phyloP scores from a whole-genome alignment of 2,888 invertebrate species.

The Xestia rhomboidea region DNA sequence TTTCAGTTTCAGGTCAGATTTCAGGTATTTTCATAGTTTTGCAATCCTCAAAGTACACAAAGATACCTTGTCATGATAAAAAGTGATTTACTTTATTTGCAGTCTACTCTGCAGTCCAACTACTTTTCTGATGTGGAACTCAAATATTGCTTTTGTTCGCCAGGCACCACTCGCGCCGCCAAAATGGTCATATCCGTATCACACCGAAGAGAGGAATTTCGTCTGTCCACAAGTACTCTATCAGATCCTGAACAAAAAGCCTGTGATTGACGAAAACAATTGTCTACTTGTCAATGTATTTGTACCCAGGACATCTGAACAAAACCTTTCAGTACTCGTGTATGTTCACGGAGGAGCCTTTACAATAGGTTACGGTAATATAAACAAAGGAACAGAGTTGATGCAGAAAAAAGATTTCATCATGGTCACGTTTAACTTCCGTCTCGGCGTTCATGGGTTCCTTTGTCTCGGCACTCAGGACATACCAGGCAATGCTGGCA shows the following conservation, averaged over 20 bases:
- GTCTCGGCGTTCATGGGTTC: conserved; percentile 74
- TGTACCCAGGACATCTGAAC: conserved; percentile 74
- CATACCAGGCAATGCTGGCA: conserved; percentile 78
- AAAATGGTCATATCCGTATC: conserved; percentile 65
- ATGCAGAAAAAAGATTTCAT: conserved; percentile 69
- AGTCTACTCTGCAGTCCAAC: background rate
- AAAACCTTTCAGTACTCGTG: conserved; percentile 71
- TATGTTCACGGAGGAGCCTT: conserved; percentile 75
- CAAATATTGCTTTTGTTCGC: conserved; percentile 27
- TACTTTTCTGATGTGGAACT: background rate
- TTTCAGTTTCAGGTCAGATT: too few species aligned
- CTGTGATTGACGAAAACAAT: conserved; percentile 73
- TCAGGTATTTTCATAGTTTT: background rate
- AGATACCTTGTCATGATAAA: background rate
- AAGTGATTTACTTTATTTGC: background rate
- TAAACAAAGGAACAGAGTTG: conserved; percentile 54
- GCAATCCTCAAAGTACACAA: background rate
- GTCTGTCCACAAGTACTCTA: conserved; percentile 68
- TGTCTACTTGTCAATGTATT: conserved; percentile 83
- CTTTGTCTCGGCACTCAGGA: conserved; percentile 75
- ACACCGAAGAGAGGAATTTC: conserved; percentile 67
- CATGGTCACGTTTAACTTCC: conserved; percentile 74
- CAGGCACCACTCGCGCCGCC: conserved; percentile 74
- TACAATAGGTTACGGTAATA: conserved; percentile 66
- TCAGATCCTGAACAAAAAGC: conserved; percentile 4